Evolutionary conservation across 2,888 invertebrate genomes (phyloP).

Genomic region (Ornithoptera alexandrae): DNA sequence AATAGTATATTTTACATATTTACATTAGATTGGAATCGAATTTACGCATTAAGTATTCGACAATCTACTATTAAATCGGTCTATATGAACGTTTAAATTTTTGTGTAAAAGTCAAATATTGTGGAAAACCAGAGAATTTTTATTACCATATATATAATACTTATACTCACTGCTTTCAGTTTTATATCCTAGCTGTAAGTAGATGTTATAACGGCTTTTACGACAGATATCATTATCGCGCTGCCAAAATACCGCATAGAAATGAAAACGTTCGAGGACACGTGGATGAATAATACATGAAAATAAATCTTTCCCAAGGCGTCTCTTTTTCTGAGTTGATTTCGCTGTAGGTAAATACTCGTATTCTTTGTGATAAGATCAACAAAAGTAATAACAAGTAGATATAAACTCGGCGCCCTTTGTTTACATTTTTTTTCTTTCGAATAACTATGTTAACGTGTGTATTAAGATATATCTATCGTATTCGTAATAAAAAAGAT

Average conservation of each 20-base stretch:
- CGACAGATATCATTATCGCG: slow-evolving; percentile 69
- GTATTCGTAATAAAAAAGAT: slow-evolving; percentile 28
- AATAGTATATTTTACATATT: too few species aligned
- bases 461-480: neutral
- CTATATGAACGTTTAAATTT: neutral
- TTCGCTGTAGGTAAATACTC: slow-evolving; percentile 59
- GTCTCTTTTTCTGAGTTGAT: slow-evolving; percentile 59
- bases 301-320: slow-evolving; percentile 69
- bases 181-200: slow-evolving; percentile 26
- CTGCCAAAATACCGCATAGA: slow-evolving; percentile 64
- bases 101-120: neutral
- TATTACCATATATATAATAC: neutral
- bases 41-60: too few species aligned
- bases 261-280: slow-evolving; percentile 72
- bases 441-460: neutral
- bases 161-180: slow-evolving; percentile 4
- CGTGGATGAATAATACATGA: slow-evolving; percentile 75
- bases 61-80: too few species aligned
- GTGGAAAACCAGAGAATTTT: neutral
- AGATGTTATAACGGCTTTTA: slow-evolving; percentile 46
- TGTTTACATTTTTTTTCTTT: slow-evolving; percentile 24
- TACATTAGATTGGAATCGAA: too few species aligned
- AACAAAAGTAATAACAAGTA: slow-evolving; percentile 40
- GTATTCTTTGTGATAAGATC: slow-evolving; percentile 49
- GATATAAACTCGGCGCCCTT: slow-evolving; percentile 3